Percentiles rank a stretch among this genome's conserved stretches.
Evolutionary conservation across 2,888 invertebrate genomes (phyloP).

Genomic region (Amphimallon solstitiale): DNA sequence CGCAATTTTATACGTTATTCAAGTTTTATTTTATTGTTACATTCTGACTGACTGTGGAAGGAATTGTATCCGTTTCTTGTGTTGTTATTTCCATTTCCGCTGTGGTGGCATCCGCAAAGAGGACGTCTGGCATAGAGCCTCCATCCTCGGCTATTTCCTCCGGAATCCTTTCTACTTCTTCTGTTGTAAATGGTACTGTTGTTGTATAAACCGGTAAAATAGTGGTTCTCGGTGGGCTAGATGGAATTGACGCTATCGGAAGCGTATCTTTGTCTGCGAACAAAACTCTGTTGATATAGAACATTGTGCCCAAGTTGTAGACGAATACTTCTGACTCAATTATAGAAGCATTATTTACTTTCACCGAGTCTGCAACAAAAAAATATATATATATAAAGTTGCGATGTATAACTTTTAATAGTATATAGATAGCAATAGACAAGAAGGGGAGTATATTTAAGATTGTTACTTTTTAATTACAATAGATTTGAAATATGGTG

Average conservation of each 20-base stretch:
- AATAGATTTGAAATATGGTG: no score
- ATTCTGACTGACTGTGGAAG: slow-evolving; percentile 24
- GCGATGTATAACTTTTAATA: no score
- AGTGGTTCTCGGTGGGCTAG: slow-evolving; percentile 24
- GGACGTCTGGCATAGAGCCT: slow-evolving; percentile 59
- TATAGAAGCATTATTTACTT: slow-evolving; percentile 69
- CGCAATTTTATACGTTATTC: background rate
- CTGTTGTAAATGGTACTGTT: slow-evolving; percentile 46
- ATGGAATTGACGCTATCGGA: slow-evolving; percentile 47
- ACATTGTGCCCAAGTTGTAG: slow-evolving; percentile 74
- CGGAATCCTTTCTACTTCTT: slow-evolving; percentile 56
- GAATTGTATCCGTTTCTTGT: slow-evolving; percentile 5
- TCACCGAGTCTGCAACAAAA: slow-evolving; percentile 62
- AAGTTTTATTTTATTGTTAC: slow-evolving; percentile 38
- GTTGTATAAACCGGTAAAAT: slow-evolving; percentile 23
- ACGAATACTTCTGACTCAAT: slow-evolving; percentile 72
- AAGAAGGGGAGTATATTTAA: no score
- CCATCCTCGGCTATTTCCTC: slow-evolving; percentile 58
- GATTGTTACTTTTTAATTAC: no score
- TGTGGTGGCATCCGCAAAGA: slow-evolving; percentile 56
- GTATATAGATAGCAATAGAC: no score
- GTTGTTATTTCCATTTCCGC: slow-evolving; percentile 35
- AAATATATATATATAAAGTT: slow-evolving; percentile 9
- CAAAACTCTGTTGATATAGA: slow-evolving; percentile 70
- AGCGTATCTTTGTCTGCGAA: slow-evolving; percentile 60